Conservation (phyloP, 2,797 vertebrate genomes). For the Microtus obscurus region DNA sequence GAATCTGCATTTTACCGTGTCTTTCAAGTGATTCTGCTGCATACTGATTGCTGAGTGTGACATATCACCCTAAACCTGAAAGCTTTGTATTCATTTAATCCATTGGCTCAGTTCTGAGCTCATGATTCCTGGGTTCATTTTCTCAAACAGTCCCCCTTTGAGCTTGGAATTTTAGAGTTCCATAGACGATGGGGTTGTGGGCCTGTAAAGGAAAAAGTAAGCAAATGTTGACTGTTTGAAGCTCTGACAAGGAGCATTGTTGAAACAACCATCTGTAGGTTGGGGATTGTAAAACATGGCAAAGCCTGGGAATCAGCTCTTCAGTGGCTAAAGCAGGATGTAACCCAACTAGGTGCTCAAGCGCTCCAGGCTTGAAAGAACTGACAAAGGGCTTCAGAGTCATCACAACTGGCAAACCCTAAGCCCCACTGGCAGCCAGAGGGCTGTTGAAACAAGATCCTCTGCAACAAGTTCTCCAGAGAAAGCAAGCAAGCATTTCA, state of each 20-base stretch:
- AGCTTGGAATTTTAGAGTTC: constrained; percentile 42
- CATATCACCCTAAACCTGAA: background rate
- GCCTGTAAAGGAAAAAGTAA: constrained; percentile 33
- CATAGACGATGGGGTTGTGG: background rate
- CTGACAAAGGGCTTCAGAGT: constrained; percentile 67
- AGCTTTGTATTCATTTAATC: background rate
- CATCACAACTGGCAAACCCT: constrained; percentile 51
- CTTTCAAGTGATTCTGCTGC: constrained; percentile 18
- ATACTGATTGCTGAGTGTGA: background rate
- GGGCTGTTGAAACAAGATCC: constrained; percentile 70
- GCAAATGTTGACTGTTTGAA: constrained; percentile 53
- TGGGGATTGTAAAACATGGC: constrained; percentile 37
- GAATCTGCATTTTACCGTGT: constrained; percentile 39
- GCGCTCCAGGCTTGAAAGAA: constrained; percentile 36
- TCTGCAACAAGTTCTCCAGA: constrained; percentile 58
- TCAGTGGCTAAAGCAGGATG: constrained; percentile 54
- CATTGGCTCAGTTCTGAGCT: constrained; percentile 7
- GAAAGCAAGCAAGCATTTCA: constrained; percentile 65
- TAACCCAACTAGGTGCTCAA: constrained; percentile 49
- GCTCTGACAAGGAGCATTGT: constrained; percentile 3
- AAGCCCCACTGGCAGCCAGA: constrained; percentile 58
- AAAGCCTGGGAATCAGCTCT: background rate
- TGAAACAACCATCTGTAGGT: constrained; percentile 57
- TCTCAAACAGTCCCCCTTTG: background rate
- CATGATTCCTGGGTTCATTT: background rate